Base-by-base conservation (phyloP, 1,140 invertebrate genomes). In the Macrobrachium nipponense region DNA sequence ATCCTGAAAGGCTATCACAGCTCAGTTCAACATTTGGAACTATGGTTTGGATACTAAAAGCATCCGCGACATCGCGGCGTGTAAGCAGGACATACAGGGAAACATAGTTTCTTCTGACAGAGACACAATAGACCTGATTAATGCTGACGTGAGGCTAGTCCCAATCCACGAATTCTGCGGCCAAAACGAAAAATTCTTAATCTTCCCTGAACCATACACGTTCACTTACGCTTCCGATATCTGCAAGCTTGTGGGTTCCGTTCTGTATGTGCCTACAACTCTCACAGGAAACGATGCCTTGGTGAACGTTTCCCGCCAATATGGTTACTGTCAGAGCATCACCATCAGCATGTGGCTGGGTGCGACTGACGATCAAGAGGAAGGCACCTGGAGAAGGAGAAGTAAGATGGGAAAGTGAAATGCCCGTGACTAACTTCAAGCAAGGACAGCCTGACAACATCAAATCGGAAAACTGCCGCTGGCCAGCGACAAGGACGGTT, bases 391-490 rank as follows among this genome's bases (percentile, higher is more conserved):
- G 80, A 43, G 80, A 60, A 59, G 14, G 51, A 11, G 60, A 23
- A 23, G 8, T 5, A n/a, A n/a, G 51, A 82, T 60, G 27, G 23
- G 20, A 23, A 18, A 27, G 12, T 60, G n/a, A n/a, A 5, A 3
- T 82, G 7, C 43, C 10, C 0, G 68, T 72, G 15, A 73, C 60
- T 23, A 58, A n/a, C 15, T 82, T 72, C n/a, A 58, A 17, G 11
- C 5, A 5, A 23, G 66, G 44, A 8, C 68, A 82, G n/a, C 80
- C 80, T 10, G 58, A 82, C n/a, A 60, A 60, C 20, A 36, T 14
- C 0, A 73, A 20, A 20, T 51, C 20, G 0, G 80, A 82, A 66
- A 82, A 82, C 68, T 82, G 66, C 80, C 70, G n/a, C n/a, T 82
- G 15, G 18, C 66, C 20, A 73, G 70, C n/a, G 4, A 8, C 14